These are phyloP conservation scores for Passer domesticus DNA, from an alignment of 2,113 vertebrate species.

Conservation along the genomic window DNA sequence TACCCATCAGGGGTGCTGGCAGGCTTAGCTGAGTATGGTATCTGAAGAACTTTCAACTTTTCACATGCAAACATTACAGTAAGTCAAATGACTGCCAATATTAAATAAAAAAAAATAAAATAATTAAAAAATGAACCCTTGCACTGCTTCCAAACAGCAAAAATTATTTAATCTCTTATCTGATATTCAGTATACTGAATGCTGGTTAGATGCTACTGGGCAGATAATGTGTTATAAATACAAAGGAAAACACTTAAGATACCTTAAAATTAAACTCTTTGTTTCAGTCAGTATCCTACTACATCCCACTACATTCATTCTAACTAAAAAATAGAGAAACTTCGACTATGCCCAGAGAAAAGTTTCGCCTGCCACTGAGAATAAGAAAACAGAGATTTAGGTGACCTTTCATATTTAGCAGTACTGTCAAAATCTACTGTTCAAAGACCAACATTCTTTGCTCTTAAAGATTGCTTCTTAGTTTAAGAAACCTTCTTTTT, in stretches of 20 bases:
- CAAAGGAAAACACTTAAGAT: not conserved
- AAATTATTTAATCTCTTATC: not conserved
- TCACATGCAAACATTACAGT: not conserved
- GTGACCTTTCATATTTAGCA: not conserved
- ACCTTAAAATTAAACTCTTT: not conserved
- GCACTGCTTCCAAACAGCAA: not conserved
- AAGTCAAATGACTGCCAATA: not conserved
- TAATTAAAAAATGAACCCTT: not conserved
- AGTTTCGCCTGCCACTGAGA: not conserved
- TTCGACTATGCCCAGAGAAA: not conserved
- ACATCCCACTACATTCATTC: not conserved
- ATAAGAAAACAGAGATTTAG: not conserved
- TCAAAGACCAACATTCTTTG: not conserved
- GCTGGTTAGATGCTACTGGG: not conserved
- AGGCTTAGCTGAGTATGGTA: not conserved
- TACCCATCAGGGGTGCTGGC: not conserved
- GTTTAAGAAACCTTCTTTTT: not conserved
- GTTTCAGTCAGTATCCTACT: not conserved
- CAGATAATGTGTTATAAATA: not conserved
- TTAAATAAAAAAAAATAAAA: not conserved
- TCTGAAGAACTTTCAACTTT: not conserved
- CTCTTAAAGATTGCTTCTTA: not conserved
- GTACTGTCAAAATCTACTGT: not conserved
- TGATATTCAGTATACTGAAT: not conserved
- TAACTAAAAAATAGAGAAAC: not conserved